A percentile compares a stretch with the other conserved stretches of the same genome.
Conservation (phyloP, 1,140 invertebrate species). For the Colletes latitarsis region DNA sequence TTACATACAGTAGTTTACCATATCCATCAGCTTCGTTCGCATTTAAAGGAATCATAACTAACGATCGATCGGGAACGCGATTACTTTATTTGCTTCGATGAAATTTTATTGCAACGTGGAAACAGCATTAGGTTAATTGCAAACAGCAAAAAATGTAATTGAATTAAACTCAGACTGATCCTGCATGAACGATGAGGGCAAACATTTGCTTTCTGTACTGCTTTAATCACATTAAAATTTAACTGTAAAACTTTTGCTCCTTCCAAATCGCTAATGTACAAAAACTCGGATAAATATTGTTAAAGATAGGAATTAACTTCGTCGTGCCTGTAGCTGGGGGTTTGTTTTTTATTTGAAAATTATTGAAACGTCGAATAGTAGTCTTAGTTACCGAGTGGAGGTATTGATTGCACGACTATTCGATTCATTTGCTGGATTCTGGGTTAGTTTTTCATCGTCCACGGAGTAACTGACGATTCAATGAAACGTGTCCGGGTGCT, state of each 20-base stretch:
- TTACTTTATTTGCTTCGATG: background rate
- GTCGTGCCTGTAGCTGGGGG: no score
- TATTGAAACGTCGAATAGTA: no score
- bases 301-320: no score
- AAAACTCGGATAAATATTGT: no score
- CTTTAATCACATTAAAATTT: background rate
- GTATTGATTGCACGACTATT: no score
- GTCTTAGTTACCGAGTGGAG: no score
- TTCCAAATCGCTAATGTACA: background rate
- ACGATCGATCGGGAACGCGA: background rate
- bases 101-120: no score
- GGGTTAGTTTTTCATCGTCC: no score
- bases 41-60: background rate
- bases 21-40: background rate
- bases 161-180: background rate
- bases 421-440: no score
- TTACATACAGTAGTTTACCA: no score
- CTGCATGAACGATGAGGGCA: background rate
- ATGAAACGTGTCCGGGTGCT: background rate
- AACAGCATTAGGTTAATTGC: background rate
- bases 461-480: no score
- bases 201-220: background rate
- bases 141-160: background rate
- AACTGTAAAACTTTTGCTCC: background rate
- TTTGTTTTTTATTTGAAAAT: no score